phyloP scores from a whole-genome alignment of 2,797 vertebrate species.

The Hippoglossus hippoglossus region DNA sequence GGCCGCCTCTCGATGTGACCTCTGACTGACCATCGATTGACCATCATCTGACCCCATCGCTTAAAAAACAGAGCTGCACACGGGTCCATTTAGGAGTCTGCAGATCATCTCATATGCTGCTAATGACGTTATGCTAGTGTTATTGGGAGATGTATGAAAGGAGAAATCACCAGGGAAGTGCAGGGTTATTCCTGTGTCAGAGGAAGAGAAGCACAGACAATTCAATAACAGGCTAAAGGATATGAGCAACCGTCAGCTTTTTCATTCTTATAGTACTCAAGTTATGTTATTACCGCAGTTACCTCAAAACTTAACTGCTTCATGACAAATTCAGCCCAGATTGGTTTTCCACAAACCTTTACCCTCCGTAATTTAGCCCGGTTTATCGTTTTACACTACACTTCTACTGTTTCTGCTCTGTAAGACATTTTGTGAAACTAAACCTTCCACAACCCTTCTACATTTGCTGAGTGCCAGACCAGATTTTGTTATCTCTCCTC shows the following conservation, averaged over 20 bases:
- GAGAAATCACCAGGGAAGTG: constrained; percentile 85
- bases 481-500: constrained; percentile 47
- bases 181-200: constrained; percentile 89
- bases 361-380: constrained; percentile 18
- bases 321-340: constrained; percentile 38
- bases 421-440: constrained; percentile 45
- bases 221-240: constrained; percentile 81
- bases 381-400: constrained; percentile 34
- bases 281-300: constrained; percentile 49
- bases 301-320: constrained; percentile 45
- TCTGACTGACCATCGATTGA: constrained; percentile 83
- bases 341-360: constrained; percentile 27
- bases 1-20: constrained; percentile 72
- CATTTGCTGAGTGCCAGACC: constrained; percentile 35
- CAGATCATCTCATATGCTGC: constrained; percentile 87
- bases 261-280: constrained; percentile 57
- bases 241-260: constrained; percentile 71
- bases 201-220: constrained; percentile 85
- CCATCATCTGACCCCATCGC: constrained; percentile 81
- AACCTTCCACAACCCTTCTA: constrained; percentile 16
- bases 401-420: constrained; percentile 35
- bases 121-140: constrained; percentile 92
- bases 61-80: constrained; percentile 60
- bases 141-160: constrained; percentile 92
- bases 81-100: constrained; percentile 81